A percentile compares a stretch with the other conserved stretches of the same genome.
These are phyloP conservation scores for Rhagonycha fulva DNA, from an alignment of 2,888 invertebrate species.

Conservation along the genomic window DNA sequence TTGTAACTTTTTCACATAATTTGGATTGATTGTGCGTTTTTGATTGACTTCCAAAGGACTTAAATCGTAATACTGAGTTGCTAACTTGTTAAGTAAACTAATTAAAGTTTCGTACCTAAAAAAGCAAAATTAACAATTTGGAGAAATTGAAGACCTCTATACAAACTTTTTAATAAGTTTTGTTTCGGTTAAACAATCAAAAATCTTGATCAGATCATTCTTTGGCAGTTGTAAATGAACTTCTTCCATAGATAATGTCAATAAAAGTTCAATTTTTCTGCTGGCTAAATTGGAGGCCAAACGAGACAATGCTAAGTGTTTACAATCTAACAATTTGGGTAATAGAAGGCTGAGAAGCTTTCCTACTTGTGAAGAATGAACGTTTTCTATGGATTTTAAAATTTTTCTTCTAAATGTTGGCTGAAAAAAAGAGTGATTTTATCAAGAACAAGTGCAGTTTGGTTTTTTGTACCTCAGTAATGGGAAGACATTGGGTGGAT, in stretches of 20 bases:
- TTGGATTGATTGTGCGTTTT: conserved; percentile 63
- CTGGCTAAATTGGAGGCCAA: conserved; percentile 75
- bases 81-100: conserved; percentile 66
- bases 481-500: conserved; percentile 65
- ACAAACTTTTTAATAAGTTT: conserved; percentile 65
- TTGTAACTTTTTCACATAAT: conserved; percentile 61
- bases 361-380: conserved; percentile 73
- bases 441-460: background rate
- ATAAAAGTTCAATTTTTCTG: conserved; percentile 69
- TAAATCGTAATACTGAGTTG: conserved; percentile 65
- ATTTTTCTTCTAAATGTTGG: conserved; percentile 71
- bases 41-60: conserved; percentile 66
- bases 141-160: background rate
- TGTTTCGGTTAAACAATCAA: conserved; percentile 63
- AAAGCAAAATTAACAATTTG: conserved; percentile 22
- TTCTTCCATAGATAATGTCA: conserved; percentile 64
- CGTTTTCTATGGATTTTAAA: conserved; percentile 69
- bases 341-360: conserved; percentile 66
- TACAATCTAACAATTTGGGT: conserved; percentile 67
- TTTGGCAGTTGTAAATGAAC: conserved; percentile 67
- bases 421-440: conserved; percentile 49
- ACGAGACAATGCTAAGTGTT: conserved; percentile 68
- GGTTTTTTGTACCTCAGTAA: conserved; percentile 51
- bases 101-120: conserved; percentile 63
- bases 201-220: conserved; percentile 69